Percentiles rank a stretch among this genome's conserved stretches.
Evolutionary conservation across 2,888 invertebrate genomes (phyloP).

Genomic region (Eledona agricola): DNA sequence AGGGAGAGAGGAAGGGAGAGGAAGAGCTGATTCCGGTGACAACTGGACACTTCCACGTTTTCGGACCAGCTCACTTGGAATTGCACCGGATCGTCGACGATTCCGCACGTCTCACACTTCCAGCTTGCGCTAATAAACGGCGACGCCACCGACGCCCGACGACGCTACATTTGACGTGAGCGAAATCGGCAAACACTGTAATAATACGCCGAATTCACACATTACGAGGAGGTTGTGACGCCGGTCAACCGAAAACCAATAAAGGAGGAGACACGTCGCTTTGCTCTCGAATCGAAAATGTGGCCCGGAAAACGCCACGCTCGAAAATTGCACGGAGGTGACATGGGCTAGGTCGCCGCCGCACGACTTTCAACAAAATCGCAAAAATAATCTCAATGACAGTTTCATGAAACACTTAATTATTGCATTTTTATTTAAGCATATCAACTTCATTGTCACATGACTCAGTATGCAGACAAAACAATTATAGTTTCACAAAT

Average conservation of each 20-base stretch:
- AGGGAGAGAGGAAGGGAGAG: constrained; percentile 30
- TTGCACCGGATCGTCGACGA: constrained; percentile 42
- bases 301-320: too few species aligned
- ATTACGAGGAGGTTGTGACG: constrained; percentile 47
- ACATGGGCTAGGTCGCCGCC: too few species aligned
- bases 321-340: too few species aligned
- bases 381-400: too few species aligned
- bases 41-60: constrained; percentile 56
- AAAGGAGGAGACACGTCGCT: constrained; percentile 29
- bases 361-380: too few species aligned
- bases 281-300: constrained; percentile 12
- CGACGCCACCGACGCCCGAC: constrained; percentile 14
- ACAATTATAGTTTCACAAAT: too few species aligned
- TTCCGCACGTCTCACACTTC: constrained; percentile 31
- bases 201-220: constrained; percentile 55
- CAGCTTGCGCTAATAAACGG: constrained; percentile 24
- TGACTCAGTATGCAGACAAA: too few species aligned
- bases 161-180: constrained; percentile 43
- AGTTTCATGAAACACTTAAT: too few species aligned
- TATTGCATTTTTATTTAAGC: too few species aligned
- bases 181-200: constrained; percentile 49
- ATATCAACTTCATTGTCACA: too few species aligned
- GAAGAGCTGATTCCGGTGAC: constrained; percentile 47
- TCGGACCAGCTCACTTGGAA: constrained; percentile 52
- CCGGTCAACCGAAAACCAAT: constrained; percentile 58